phyloP scores from a whole-genome alignment of 2,888 invertebrate genomes.

The Rhorus exstirpatorius region DNA sequence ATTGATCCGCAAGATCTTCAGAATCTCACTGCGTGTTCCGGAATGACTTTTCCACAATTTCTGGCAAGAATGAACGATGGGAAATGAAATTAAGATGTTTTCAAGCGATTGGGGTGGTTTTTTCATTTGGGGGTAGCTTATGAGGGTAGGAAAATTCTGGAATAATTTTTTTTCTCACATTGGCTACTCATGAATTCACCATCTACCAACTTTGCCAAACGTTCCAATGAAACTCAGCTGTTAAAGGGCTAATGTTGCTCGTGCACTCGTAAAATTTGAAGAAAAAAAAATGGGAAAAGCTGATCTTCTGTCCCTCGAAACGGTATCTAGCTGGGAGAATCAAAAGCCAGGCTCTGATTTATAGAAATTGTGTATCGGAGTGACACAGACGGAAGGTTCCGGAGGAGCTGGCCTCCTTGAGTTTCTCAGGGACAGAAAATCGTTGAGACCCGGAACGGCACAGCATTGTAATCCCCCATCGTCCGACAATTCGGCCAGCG shows the following conservation, averaged over 20 bases:
- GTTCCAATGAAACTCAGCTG: too few relatives aligned
- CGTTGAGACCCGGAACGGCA: constrained; percentile 74
- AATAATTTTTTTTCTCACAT: too few relatives aligned
- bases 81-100: too few relatives aligned
- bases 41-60: too few relatives aligned
- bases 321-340: constrained; percentile 71
- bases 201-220: too few relatives aligned
- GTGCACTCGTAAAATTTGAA: constrained; percentile 16
- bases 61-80: too few relatives aligned
- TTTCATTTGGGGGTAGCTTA: too few relatives aligned
- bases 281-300: constrained; percentile 63
- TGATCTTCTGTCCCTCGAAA: constrained; percentile 76
- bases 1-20: too few relatives aligned
- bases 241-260: constrained; percentile 22
- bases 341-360: constrained; percentile 78
- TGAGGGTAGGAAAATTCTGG: too few relatives aligned
- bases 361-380: constrained; percentile 89
- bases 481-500: constrained; percentile 74
- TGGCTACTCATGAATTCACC: too few relatives aligned
- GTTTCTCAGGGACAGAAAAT: constrained; percentile 83
- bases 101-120: too few relatives aligned
- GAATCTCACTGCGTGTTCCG: too few relatives aligned
- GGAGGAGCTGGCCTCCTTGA: constrained; percentile 83
- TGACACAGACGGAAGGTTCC: constrained; percentile 88
- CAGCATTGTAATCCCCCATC: constrained; percentile 70